Percentiles rank a stretch among this genome's conserved stretches.
These are phyloP conservation scores for Imbricaverruca yamaguchii DNA, from an alignment of 2,888 invertebrate species.

Conservation along the genomic window DNA sequence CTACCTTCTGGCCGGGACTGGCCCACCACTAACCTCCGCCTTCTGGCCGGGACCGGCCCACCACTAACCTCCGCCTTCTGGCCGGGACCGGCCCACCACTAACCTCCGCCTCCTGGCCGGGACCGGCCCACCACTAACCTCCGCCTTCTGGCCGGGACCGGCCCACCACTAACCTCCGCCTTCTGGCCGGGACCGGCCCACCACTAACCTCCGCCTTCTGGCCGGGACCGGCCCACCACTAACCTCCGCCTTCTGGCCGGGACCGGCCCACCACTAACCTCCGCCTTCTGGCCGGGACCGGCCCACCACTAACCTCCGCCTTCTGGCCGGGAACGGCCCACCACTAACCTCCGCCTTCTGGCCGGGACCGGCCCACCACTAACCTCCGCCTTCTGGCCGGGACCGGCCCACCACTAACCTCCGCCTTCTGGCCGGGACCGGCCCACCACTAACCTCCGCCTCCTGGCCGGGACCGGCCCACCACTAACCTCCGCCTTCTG, in stretches of 20 bases:
- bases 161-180: neutral
- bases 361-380: slow-evolving; percentile 43
- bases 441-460: neutral
- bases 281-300: too few relatives aligned
- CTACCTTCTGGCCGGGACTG: slow-evolving; percentile 34
- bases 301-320: too few relatives aligned
- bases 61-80: neutral
- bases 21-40: slow-evolving; percentile 69
- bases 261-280: too few relatives aligned
- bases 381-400: too few relatives aligned
- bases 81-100: neutral
- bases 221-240: too few relatives aligned
- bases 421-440: neutral
- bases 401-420: neutral
- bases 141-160: neutral
- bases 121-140: neutral
- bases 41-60: too few relatives aligned
- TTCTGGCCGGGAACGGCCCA: too few relatives aligned
- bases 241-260: too few relatives aligned
- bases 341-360: too few relatives aligned
- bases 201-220: slow-evolving; percentile 57
- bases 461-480: neutral
- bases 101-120: neutral
- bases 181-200: neutral
- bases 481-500: neutral